A percentile compares a stretch with the other conserved stretches of the same genome.
phyloP scores from a whole-genome alignment of 2,113 vertebrate genomes.

The Amia ocellicauda region DNA sequence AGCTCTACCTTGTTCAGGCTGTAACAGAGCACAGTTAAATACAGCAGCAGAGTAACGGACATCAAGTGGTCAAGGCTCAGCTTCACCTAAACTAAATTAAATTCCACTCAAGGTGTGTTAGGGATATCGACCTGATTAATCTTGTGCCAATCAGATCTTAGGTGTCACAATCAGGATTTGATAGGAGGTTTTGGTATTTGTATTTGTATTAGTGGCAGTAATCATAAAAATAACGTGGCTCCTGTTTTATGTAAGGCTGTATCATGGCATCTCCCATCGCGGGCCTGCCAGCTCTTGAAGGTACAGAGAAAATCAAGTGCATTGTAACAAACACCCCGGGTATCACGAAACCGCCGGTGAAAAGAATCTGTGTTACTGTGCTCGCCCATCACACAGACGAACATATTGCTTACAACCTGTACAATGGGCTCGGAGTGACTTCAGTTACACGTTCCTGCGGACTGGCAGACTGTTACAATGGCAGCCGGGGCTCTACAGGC shows the following conservation, averaged over 20 bases:
- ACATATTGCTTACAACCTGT: slow-evolving; percentile 84
- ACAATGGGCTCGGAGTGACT: slow-evolving; percentile 78
- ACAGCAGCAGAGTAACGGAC: too few species aligned
- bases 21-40: too few species aligned
- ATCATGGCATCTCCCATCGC: not conserved
- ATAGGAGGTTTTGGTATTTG: too few species aligned
- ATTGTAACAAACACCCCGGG: slow-evolving; percentile 74
- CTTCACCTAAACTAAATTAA: too few species aligned
- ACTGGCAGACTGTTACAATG: slow-evolving; percentile 79
- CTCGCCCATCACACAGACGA: slow-evolving; percentile 73
- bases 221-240: not conserved
- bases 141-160: too few species aligned
- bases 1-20: too few species aligned
- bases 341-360: slow-evolving; percentile 74
- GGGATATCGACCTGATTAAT: too few species aligned
- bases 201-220: not conserved
- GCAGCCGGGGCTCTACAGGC: slow-evolving; percentile 68
- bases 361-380: slow-evolving; percentile 75
- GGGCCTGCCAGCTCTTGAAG: slow-evolving; percentile 6
- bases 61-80: too few species aligned
- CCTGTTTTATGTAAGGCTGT: not conserved
- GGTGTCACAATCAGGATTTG: too few species aligned
- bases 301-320: slow-evolving; percentile 51
- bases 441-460: slow-evolving; percentile 78
- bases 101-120: too few species aligned